These are phyloP conservation scores for Paramuricea clavata DNA, from an alignment of 92 coral and sea anemone species.

Conservation along the genomic window DNA sequence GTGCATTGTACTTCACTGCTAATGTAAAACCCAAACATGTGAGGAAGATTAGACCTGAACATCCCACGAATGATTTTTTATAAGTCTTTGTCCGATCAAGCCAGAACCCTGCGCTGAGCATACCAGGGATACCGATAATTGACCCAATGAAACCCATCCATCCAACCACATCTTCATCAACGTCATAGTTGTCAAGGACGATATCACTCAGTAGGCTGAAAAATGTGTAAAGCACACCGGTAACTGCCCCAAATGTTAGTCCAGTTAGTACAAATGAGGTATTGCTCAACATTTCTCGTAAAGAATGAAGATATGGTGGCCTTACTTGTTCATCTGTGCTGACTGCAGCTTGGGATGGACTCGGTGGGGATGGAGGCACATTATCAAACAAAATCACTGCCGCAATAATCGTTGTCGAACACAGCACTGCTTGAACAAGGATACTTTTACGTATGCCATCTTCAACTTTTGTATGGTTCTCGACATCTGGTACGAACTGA, in stretches of 20 bases:
- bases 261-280: neutral
- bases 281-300: neutral
- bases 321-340: neutral
- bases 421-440: slow-evolving; percentile 46
- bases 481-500: slow-evolving; percentile 37
- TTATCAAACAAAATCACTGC: slow-evolving; percentile 28
- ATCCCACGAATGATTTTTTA: slow-evolving; percentile 14
- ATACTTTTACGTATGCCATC: slow-evolving; percentile 30
- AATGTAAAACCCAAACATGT: slow-evolving; percentile 16
- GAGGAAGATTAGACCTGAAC: slow-evolving; percentile 1
- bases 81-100: slow-evolving; percentile 24
- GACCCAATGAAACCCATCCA: slow-evolving; percentile 41
- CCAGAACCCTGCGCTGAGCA: slow-evolving; percentile 20
- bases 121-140: slow-evolving; percentile 40
- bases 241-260: slow-evolving; percentile 15
- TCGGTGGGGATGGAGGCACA: slow-evolving; percentile 20
- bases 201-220: slow-evolving; percentile 39
- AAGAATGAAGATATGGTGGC: slow-evolving; percentile 1
- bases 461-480: slow-evolving; percentile 8
- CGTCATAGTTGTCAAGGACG: slow-evolving; percentile 2
- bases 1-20: slow-evolving; percentile 1
- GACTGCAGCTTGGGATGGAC: slow-evolving; percentile 34
- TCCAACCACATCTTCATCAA: neutral
- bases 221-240: slow-evolving; percentile 21
- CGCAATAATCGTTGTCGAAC: slow-evolving; percentile 44